These are phyloP conservation scores for Borostomias antarcticus DNA, from an alignment of 2,797 vertebrate genomes.

Conservation along the genomic window DNA sequence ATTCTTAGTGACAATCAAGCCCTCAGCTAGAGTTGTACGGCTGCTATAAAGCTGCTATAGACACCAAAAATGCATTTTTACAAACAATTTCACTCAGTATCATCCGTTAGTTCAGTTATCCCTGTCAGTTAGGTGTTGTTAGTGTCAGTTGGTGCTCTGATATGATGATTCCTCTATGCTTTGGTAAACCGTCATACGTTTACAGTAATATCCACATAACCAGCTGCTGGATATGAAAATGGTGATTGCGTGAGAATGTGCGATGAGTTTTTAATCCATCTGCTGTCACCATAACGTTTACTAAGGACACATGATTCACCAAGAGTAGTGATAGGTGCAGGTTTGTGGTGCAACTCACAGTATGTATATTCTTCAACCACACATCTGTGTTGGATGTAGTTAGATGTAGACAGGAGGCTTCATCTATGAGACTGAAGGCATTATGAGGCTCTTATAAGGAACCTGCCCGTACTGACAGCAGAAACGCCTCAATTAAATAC, in stretches of 20 bases:
- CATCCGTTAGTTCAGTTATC: neutral
- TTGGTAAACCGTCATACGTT: neutral
- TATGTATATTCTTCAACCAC: neutral
- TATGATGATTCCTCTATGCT: constrained; percentile 2
- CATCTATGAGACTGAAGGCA: neutral
- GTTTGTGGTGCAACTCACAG: too few species aligned
- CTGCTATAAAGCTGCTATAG: constrained; percentile 64
- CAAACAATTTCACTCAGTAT: neutral
- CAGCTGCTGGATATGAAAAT: neutral
- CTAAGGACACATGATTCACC: too few species aligned
- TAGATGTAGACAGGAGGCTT: neutral
- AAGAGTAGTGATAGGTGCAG: too few species aligned
- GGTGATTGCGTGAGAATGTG: constrained; percentile 8
- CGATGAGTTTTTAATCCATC: neutral
- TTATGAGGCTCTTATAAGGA: neutral
- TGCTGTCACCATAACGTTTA: neutral
- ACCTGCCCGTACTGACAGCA: neutral
- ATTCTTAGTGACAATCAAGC: constrained; percentile 18
- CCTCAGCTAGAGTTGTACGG: constrained; percentile 44
- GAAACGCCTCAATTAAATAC: neutral
- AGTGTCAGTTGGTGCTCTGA: neutral
- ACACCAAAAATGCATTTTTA: constrained; percentile 61
- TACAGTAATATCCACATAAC: neutral
- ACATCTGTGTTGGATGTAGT: too few species aligned
- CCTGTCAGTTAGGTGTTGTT: neutral